Conservation (phyloP, 2,797 vertebrate genomes). For the Malurus leucopterus region DNA sequence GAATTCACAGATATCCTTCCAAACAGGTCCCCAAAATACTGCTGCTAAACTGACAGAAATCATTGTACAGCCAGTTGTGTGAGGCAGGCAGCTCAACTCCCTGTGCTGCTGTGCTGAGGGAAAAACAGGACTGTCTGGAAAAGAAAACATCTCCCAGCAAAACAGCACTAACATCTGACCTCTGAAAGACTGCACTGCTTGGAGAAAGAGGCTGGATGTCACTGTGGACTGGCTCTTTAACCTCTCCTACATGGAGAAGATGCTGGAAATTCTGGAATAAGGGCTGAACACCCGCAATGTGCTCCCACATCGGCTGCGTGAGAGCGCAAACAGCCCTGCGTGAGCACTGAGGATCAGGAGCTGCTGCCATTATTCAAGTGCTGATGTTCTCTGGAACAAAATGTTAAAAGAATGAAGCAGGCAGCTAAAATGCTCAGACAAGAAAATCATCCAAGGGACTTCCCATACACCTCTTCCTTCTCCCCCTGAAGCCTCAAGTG, state of each 20-base stretch:
- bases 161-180: neutral
- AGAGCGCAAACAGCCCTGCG: neutral
- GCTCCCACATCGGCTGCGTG: accelerated
- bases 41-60: neutral
- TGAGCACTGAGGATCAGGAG: neutral
- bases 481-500: neutral
- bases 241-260: neutral
- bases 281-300: neutral
- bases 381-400: neutral
- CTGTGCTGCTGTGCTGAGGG: neutral
- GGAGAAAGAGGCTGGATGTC: neutral
- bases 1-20: neutral
- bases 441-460: neutral
- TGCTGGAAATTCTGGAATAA: neutral
- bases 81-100: neutral
- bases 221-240: neutral
- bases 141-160: neutral
- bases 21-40: neutral
- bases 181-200: neutral
- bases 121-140: neutral
- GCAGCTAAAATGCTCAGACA: neutral
- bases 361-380: neutral
- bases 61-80: neutral
- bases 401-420: neutral
- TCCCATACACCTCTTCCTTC: neutral